Conservation (phyloP, 2,797 vertebrate genomes). For the Carcharodon carcharias region DNA sequence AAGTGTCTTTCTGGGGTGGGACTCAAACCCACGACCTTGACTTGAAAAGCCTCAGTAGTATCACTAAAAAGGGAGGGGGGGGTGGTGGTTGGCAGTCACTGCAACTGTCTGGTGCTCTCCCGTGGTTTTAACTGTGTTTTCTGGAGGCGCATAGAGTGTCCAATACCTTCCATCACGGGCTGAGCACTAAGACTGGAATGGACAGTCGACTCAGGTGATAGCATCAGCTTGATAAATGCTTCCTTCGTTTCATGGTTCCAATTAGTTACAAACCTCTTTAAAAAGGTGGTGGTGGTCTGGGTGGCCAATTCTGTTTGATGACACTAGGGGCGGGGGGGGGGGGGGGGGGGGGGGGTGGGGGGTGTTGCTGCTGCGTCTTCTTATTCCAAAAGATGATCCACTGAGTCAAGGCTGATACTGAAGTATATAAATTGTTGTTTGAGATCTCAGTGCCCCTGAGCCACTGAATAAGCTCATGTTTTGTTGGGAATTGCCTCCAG, state of each 20-base stretch:
- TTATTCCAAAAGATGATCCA: neutral
- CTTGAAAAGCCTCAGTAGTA: neutral
- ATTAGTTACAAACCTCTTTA: too few relatives aligned
- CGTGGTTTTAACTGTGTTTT: neutral
- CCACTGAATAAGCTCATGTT: too few relatives aligned
- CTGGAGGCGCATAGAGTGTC: too few relatives aligned
- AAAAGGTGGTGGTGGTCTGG: too few relatives aligned
- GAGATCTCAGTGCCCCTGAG: too few relatives aligned
- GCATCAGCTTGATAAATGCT: too few relatives aligned
- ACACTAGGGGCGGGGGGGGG: neutral
- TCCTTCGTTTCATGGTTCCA: too few relatives aligned
- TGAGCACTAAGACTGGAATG: neutral
- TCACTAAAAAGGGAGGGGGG: neutral
- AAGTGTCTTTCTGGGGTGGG: neutral
- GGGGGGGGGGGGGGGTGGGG: too few relatives aligned
- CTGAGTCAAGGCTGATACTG: too few relatives aligned
- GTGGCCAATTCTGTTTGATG: neutral
- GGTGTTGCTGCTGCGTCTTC: neutral
- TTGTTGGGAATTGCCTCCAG: neutral
- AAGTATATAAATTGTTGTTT: too few relatives aligned
- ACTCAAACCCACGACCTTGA: neutral
- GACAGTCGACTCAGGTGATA: neutral
- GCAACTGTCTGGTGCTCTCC: neutral
- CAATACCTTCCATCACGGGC: too few relatives aligned
- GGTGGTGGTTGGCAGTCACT: too few relatives aligned